A percentile compares a stretch with the other conserved stretches of the same genome.
These are phyloP conservation scores for Mormyrus hasselquistii DNA, from an alignment of 2,797 vertebrate species.

Conservation along the genomic window DNA sequence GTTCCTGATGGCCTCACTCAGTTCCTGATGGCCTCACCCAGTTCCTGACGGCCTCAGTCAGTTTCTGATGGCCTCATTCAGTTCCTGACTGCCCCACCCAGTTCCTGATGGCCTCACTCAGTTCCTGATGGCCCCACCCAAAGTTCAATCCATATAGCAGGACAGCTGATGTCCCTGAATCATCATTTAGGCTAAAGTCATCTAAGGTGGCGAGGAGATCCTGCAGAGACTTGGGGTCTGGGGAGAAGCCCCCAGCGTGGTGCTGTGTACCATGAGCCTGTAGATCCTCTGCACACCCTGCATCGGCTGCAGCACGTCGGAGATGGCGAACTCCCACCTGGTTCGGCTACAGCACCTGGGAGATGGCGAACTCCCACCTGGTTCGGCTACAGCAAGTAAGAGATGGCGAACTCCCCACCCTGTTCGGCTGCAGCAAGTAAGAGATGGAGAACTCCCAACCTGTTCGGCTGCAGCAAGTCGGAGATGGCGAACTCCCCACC, in stretches of 20 bases:
- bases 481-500: constrained; percentile 40
- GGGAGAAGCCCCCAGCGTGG: constrained; percentile 51
- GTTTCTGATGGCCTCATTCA: no score
- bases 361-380: constrained; percentile 67
- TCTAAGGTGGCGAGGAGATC: constrained; percentile 43
- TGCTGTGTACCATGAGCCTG: constrained; percentile 53
- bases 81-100: not conserved
- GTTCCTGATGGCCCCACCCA: not conserved
- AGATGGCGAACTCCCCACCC: no score
- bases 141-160: not conserved
- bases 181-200: constrained; percentile 30
- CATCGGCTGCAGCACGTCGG: not conserved
- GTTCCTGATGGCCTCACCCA: not conserved
- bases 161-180: not conserved
- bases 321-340: no score
- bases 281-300: constrained; percentile 71
- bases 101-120: not conserved
- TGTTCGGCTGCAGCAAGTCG: not conserved
- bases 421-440: no score
- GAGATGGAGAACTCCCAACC: no score
- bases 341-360: constrained; percentile 68
- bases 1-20: not conserved
- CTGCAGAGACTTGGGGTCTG: constrained; percentile 51
- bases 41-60: not conserved
- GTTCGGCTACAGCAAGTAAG: not conserved